A percentile compares a stretch with the other conserved stretches of the same genome.
Evolutionary conservation across 2,888 invertebrate species (phyloP).

Genomic region (Spisula subtruncata): DNA sequence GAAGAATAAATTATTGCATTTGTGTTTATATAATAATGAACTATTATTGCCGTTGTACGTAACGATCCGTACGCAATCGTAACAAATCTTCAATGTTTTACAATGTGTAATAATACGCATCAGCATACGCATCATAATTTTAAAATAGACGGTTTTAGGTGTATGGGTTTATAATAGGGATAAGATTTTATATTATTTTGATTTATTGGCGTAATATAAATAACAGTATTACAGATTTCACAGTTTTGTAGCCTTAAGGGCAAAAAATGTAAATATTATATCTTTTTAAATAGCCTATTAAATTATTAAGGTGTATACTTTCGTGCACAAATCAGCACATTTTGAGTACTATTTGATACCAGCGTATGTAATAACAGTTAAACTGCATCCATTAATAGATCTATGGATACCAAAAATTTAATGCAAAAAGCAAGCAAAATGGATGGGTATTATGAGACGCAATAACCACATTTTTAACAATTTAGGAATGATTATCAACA

Average conservation of each 20-base stretch:
- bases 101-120: not conserved
- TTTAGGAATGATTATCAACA: no score
- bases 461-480: no score
- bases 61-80: not conserved
- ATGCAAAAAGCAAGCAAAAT: no score
- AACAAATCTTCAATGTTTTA: not conserved
- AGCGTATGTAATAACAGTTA: no score
- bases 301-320: not conserved
- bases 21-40: not conserved
- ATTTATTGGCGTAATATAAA: conserved; percentile 8
- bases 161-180: not conserved
- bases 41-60: not conserved
- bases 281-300: not conserved
- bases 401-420: no score
- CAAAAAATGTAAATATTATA: not conserved
- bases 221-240: not conserved
- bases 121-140: not conserved
- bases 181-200: not conserved
- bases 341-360: not conserved
- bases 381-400: no score
- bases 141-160: not conserved
- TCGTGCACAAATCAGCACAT: not conserved
- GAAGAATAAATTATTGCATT: not conserved
- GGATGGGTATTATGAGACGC: no score
- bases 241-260: not conserved